Evolutionary conservation across 2,888 invertebrate species (phyloP).

Genomic region (Leptinotarsa tumamoca): DNA sequence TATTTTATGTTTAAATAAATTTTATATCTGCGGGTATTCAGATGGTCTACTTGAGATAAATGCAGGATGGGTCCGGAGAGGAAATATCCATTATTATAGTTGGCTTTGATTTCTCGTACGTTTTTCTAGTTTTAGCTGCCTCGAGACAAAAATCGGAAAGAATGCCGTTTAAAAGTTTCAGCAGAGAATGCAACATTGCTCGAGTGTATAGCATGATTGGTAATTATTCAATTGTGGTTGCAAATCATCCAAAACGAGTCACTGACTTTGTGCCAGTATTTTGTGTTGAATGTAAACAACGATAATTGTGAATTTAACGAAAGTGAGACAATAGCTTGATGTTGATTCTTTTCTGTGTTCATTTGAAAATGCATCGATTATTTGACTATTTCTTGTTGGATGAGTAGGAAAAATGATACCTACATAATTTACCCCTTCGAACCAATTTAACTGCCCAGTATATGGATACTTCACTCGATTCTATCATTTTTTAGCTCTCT

Average conservation of each 20-base stretch:
- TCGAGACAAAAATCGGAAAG: conserved; percentile 15
- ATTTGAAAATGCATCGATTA: no score
- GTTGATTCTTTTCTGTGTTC: no score
- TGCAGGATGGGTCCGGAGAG: conserved; percentile 44
- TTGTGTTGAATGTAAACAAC: no score
- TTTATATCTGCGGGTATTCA: conserved; percentile 45
- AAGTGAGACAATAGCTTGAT: no score
- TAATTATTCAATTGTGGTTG: neutral
- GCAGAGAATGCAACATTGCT: conserved; percentile 16
- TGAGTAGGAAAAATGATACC: no score
- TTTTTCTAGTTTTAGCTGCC: conserved; percentile 29
- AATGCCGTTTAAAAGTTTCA: conserved; percentile 3
- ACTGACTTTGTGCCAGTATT: no score
- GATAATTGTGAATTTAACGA: no score
- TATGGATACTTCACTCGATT: no score
- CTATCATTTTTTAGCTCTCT: no score
- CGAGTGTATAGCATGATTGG: neutral
- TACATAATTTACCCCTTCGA: no score
- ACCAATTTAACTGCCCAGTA: no score
- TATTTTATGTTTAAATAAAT: conserved; percentile 46
- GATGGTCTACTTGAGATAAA: conserved; percentile 51
- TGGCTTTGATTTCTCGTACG: conserved; percentile 35
- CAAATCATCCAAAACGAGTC: conserved; percentile 7
- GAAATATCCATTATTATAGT: conserved; percentile 46
- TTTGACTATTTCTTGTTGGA: no score